Evolutionary conservation across 2,113 vertebrate genomes (phyloP).

Genomic region (Diphyllodes magnificus): DNA sequence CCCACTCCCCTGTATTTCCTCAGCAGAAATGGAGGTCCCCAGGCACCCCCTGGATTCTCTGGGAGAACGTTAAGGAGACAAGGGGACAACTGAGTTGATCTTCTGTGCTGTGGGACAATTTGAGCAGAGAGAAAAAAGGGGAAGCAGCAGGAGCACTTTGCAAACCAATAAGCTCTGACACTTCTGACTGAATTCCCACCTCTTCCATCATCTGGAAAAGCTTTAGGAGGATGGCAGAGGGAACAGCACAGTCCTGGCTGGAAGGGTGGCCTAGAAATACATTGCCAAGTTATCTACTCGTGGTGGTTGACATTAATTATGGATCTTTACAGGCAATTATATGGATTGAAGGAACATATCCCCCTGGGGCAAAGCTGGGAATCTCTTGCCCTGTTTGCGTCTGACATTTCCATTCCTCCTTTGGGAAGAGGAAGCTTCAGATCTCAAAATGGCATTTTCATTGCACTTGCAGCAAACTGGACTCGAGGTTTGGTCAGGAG

Average conservation of each 20-base stretch:
- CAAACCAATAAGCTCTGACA: neutral
- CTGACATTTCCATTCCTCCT: neutral
- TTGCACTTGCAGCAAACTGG: neutral
- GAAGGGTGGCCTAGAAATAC: neutral
- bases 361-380: neutral
- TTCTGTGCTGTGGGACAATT: neutral
- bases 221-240: neutral
- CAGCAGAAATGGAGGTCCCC: neutral
- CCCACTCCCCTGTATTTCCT: neutral
- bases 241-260: neutral
- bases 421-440: neutral
- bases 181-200: neutral
- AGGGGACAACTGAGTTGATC: neutral
- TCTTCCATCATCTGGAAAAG: neutral
- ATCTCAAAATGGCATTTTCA: neutral
- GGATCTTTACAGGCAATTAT: constrained; percentile 23
- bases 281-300: neutral
- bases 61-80: neutral
- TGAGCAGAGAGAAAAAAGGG: neutral
- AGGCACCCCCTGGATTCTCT: neutral
- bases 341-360: constrained; percentile 1
- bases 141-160: neutral
- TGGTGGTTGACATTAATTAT: neutral
- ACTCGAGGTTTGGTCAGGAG: neutral
- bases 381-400: neutral